Evolutionary conservation across 2,888 invertebrate genomes (phyloP), one percentile per base, ranked within the genome.

Genomic region (Melikaiella ostensackeni): DNA sequence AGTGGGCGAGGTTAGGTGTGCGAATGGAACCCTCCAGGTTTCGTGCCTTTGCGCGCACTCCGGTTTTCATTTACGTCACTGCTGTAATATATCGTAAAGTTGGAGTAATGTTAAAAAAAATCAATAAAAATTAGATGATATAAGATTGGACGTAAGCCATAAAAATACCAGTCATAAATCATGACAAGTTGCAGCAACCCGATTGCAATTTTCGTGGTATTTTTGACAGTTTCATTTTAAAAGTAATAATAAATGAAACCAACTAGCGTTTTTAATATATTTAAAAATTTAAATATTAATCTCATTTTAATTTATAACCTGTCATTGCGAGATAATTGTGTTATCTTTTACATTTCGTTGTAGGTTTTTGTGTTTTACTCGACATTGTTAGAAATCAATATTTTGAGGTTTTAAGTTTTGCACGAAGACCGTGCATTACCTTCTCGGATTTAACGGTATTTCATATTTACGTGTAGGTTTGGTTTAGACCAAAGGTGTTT

Each of bases 31-130:
- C 46, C 50, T 70, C 70, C 70, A 55, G 70, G 70, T 55, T 50
- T 70, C n/a, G 70, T 70, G 50, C 70, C 55, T 70, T 70, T 70
- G 70, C 70, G 70, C 70, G 70, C 46, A 70, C 70, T 70, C 70
- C 19, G n/a, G 30, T 50, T 70, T 70, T 50, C 70, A 70, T 70
- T 70, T 70, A 70, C 70, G 70, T 70, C 70, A 70, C 50, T 50
- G 50, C 30, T 70, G 50, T 55, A 55, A 70, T 50, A 50, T 70
- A n/a, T 70, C 21, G 50, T 70, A 50, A 70, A 55, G 30, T 64
- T 70, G 50, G n/a, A 30, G 21, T 50, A 11, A 50, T 50, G 50
- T 70, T 55, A 21, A 55, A 55, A 46, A 59, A 55, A 21, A 55
- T 21, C 21, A 55, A 55, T 55, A 19, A 55, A 55, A 55, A 55